Evolutionary conservation across 2,113 vertebrate species (phyloP).

Genomic region (Puffinus mauretanicus): DNA sequence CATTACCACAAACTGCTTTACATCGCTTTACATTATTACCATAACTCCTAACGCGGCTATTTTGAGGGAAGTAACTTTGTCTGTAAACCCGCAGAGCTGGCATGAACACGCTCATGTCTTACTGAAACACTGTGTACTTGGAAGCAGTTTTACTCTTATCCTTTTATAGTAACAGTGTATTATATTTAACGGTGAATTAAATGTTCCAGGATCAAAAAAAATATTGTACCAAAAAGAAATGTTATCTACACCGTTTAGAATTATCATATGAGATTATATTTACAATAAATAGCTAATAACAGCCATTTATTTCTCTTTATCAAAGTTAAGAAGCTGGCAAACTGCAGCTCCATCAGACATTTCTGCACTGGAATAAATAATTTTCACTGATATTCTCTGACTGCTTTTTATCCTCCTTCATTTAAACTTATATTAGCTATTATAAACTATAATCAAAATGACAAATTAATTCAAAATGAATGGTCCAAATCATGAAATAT

Average conservation of each 20-base stretch:
- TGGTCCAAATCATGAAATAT: not conserved
- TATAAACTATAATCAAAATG: not conserved
- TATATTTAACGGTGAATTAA: not conserved
- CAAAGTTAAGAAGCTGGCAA: not conserved
- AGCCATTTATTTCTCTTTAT: not conserved
- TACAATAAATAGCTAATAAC: not conserved
- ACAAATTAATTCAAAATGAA: not conserved
- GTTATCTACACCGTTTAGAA: not conserved
- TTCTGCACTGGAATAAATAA: not conserved
- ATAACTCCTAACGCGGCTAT: not conserved
- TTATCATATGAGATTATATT: not conserved
- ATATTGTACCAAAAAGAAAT: not conserved
- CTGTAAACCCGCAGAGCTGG: not conserved
- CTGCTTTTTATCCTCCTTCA: not conserved
- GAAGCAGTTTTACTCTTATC: not conserved
- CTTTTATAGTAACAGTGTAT: constrained; percentile 25
- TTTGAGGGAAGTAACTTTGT: not conserved
- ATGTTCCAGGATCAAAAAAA: not conserved
- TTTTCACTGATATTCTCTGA: not conserved
- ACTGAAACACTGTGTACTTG: constrained; percentile 3
- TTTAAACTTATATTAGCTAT: not conserved
- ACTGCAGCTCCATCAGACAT: not conserved
- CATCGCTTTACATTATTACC: not conserved
- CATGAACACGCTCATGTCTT: not conserved
- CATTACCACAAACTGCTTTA: not conserved